Conservation (phyloP, 2,888 invertebrate genomes). For the Resseliella maxima region DNA sequence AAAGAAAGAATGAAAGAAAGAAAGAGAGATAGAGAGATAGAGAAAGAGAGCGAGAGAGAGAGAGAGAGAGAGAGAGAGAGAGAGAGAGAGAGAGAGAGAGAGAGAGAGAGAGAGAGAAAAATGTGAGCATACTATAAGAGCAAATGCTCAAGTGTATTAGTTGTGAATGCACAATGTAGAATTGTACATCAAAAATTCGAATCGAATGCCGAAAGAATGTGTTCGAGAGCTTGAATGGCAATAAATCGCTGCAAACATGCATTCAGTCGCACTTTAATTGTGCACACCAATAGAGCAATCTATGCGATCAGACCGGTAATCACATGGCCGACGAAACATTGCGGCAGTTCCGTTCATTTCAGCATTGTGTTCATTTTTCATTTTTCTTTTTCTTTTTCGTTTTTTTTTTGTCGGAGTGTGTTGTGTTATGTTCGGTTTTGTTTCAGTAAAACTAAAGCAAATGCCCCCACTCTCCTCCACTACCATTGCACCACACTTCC, state of each 20-base stretch:
- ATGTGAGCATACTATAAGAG: too few relatives aligned
- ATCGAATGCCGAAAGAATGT: conserved; percentile 18
- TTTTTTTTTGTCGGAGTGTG: not conserved
- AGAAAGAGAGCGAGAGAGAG: too few relatives aligned
- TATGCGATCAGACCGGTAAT: not conserved
- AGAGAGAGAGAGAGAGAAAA: too few relatives aligned
- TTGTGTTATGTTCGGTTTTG: too few relatives aligned
- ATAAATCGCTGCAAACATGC: conserved; percentile 21
- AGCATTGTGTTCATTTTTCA: too few relatives aligned
- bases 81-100: too few relatives aligned
- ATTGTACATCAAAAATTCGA: conserved; percentile 37
- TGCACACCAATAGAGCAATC: not conserved
- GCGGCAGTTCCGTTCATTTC: not conserved
- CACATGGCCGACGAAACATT: not conserved
- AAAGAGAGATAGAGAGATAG: too few relatives aligned
- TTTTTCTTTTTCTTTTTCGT: not conserved
- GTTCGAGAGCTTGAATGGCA: not conserved
- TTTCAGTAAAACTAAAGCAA: not conserved
- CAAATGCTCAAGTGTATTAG: not conserved
- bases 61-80: too few relatives aligned
- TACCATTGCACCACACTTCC: not conserved
- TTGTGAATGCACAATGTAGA: not conserved
- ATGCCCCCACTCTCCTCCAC: not conserved
- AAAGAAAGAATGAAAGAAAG: too few relatives aligned
- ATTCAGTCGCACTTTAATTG: conserved; percentile 1